phyloP scores from a whole-genome alignment of 1,140 invertebrate genomes.

The Drosophila navojoa region DNA sequence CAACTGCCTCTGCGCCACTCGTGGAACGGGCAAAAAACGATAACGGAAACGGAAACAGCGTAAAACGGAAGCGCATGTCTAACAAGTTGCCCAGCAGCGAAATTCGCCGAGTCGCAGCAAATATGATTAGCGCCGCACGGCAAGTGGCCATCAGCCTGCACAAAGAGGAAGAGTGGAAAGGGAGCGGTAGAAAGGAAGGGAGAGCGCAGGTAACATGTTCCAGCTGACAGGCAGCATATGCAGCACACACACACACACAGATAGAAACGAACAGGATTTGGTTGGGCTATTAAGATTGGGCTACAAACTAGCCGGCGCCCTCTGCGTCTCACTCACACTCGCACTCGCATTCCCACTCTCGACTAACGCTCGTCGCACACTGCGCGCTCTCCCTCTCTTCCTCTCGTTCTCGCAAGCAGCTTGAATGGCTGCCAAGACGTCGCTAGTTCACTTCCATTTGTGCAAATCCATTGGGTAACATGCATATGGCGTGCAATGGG shows the following conservation, averaged over 20 bases:
- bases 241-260: neutral
- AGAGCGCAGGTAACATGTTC: neutral
- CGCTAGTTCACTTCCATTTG: slow-evolving; percentile 53
- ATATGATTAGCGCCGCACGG: slow-evolving; percentile 47
- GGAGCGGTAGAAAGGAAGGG: neutral
- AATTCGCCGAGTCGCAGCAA: slow-evolving; percentile 34
- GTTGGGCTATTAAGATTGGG: slow-evolving; percentile 26
- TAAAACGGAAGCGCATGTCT: slow-evolving; percentile 74
- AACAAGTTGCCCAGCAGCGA: slow-evolving; percentile 70
- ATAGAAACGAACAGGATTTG: slow-evolving; percentile 14
- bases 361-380: neutral
- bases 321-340: too few relatives aligned
- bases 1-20: slow-evolving; percentile 1
- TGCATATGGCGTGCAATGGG: neutral
- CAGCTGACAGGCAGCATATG: slow-evolving; percentile 15
- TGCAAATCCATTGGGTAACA: slow-evolving; percentile 57
- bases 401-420: neutral
- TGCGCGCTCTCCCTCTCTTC: neutral
- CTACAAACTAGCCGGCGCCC: slow-evolving; percentile 1
- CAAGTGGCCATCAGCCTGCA: slow-evolving; percentile 38
- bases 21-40: slow-evolving; percentile 30
- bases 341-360: too few relatives aligned
- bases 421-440: slow-evolving; percentile 53
- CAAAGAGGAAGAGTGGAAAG: too few relatives aligned
- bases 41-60: slow-evolving; percentile 76